Conservation (phyloP, 1,140 invertebrate genomes). For the Pseudomyrmex dendroicus region DNA sequence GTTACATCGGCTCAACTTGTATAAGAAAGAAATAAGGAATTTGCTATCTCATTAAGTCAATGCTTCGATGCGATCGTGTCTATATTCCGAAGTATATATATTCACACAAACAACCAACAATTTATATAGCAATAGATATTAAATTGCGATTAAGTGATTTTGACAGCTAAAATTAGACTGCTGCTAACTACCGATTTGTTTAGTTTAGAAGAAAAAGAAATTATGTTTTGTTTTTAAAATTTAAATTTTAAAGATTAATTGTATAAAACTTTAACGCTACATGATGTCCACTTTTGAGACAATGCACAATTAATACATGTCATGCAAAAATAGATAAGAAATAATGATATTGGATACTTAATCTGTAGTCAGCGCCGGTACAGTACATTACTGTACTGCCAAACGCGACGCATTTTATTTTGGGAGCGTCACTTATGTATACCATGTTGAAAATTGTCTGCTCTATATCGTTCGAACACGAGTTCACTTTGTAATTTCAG, state of each 20-base stretch:
- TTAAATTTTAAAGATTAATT: background rate
- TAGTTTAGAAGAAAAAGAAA: conserved; percentile 23
- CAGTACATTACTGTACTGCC: conserved; percentile 72
- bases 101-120: too few species aligned
- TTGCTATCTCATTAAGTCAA: background rate
- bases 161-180: conserved; percentile 66
- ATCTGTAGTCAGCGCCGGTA: conserved; percentile 52
- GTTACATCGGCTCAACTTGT: background rate
- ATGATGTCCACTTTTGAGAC: background rate
- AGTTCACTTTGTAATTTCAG: conserved; percentile 29
- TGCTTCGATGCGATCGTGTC: background rate
- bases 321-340: background rate
- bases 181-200: conserved; percentile 57
- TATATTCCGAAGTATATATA: background rate
- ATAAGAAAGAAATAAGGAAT: background rate
- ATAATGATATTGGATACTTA: conserved; percentile 2
- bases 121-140: too few species aligned
- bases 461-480: conserved; percentile 61
- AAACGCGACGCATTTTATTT: conserved; percentile 83
- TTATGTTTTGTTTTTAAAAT: background rate
- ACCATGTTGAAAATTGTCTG: conserved; percentile 74
- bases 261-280: background rate
- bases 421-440: conserved; percentile 79
- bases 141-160: conserved; percentile 37
- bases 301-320: background rate